Conservation (phyloP, 2,797 vertebrate species). For the Scyliorhinus canicula region DNA sequence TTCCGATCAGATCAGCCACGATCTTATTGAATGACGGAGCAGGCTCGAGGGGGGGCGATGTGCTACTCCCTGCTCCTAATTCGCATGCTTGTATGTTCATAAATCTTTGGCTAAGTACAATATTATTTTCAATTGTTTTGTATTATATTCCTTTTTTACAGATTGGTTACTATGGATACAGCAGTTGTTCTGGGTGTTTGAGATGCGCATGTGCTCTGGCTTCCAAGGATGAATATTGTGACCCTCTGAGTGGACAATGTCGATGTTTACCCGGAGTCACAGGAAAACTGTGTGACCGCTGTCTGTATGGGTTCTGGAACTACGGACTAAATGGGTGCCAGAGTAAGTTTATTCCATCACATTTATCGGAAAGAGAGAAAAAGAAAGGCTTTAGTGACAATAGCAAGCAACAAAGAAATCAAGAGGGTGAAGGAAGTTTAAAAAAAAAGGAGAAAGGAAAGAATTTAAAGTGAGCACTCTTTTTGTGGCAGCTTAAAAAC, state of each 20-base stretch:
- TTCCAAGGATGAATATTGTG: conserved; percentile 60
- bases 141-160: conserved; percentile 43
- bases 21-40: too few species aligned
- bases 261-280: conserved; percentile 64
- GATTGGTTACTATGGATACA: conserved; percentile 69
- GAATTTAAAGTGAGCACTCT: background rate
- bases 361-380: background rate
- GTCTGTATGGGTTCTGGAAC: conserved; percentile 67
- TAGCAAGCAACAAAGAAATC: background rate
- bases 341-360: conserved; percentile 54
- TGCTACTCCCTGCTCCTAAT: too few species aligned
- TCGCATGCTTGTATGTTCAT: too few species aligned
- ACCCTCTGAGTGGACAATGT: conserved; percentile 66
- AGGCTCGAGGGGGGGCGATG: too few species aligned
- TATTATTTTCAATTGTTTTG: background rate
- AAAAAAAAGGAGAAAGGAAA: background rate
- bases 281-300: conserved; percentile 69
- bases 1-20: too few species aligned
- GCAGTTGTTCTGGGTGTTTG: conserved; percentile 67
- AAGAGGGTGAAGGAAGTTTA: background rate
- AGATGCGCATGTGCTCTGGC: conserved; percentile 67
- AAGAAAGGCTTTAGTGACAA: background rate
- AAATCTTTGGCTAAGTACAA: too few species aligned
- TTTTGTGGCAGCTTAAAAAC: background rate
- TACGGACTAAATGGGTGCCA: conserved; percentile 63